A percentile compares a stretch with the other conserved stretches of the same genome.
phyloP scores from a whole-genome alignment of 2,797 vertebrate genomes.

The Pantherophis vulpinus region DNA sequence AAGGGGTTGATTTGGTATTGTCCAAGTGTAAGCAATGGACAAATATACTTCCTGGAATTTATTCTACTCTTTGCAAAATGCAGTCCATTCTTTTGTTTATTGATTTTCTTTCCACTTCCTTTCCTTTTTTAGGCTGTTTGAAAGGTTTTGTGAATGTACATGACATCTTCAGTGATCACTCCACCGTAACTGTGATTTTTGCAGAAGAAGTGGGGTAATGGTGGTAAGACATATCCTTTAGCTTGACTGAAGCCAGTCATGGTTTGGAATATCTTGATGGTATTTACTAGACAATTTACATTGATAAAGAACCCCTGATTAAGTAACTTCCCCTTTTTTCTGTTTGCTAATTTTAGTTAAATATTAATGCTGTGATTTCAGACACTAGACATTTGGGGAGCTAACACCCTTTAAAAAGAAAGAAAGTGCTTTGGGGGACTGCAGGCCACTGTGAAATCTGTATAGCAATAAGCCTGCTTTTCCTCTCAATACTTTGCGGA shows the following conservation, averaged over 20 bases:
- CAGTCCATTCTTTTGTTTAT: neutral
- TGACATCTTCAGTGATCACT: neutral
- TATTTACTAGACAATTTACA: neutral
- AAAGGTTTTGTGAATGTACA: neutral
- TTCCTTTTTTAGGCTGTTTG: neutral
- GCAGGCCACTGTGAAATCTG: neutral
- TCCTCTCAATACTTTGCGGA: neutral
- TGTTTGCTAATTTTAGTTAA: constrained; percentile 4
- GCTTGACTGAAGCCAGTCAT: neutral
- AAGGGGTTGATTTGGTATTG: neutral
- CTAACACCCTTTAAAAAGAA: neutral
- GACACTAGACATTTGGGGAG: neutral
- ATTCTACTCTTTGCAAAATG: neutral
- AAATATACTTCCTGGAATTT: neutral
- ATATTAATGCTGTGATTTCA: constrained; percentile 3
- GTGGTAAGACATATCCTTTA: neutral
- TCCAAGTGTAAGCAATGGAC: neutral
- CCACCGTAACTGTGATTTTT: neutral
- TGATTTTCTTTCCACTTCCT: neutral
- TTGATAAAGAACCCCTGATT: neutral
- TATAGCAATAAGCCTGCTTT: neutral
- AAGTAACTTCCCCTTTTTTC: neutral
- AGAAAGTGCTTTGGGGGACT: neutral
- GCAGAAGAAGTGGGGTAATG: neutral
- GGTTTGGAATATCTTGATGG: neutral